Base-by-base conservation (phyloP, 2,797 vertebrate genomes). In the Melanotaenia pygmaea region DNA sequence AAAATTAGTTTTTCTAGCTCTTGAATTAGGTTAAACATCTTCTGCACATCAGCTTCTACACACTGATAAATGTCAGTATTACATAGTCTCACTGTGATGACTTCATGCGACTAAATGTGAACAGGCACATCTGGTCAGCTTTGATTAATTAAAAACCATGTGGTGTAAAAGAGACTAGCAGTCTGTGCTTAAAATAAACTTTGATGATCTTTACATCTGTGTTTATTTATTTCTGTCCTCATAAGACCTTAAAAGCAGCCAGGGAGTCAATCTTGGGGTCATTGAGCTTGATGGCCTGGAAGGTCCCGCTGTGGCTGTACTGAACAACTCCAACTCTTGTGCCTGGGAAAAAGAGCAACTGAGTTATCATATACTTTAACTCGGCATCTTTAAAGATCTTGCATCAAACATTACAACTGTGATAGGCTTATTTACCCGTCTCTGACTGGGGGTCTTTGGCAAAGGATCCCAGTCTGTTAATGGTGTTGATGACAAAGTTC, bases 401-500 rank as follows among this genome's bases (percentile, higher is more conserved):
- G 54, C 35, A 47, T 32, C 58, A 4, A 8, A 26, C 50, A 51
- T 38, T 34, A 8, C 6, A n/a, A 24, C 56, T n/a, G 11, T 67
- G 12, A 65, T 12, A 24, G 70, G 38, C 14, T 50, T 30, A 20
- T 59, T 28, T 32, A 98, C 98, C 98, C 74, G 95, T 96, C 10
- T 94, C 90, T 0, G 98, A 94, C 51, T 93, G 89, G 59, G 97
- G 96, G 80, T 98, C 96, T 86, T 97, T 98, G 87, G 98, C 96
- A 1, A 99, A 93, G n/a, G 96, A 95, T 7, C 98, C 98, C 77
- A 99, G 89, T 74, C 97, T 94, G 93, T 97, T 99, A 87, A 98
- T 96, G 83, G 97, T 96, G 0, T 97, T 99, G 93, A 99, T 95
- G 59, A 99, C 98, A 51, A 99, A 99, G 89, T 99, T 99, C 80